Conservation (phyloP, 2,888 invertebrate genomes). For the Acrobeloides nanus region DNA sequence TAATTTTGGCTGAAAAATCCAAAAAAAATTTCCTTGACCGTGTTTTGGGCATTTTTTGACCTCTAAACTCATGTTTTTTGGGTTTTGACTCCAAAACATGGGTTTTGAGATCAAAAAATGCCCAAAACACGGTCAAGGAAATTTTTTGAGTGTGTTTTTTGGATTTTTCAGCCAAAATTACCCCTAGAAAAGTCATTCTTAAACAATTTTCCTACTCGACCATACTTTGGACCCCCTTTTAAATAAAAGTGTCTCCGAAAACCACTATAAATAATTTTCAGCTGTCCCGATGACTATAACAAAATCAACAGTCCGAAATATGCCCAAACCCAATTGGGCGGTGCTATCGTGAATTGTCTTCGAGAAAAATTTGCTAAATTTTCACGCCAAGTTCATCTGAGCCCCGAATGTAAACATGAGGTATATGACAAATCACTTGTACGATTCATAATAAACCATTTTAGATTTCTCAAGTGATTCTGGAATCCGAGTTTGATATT, state of each 20-base stretch:
- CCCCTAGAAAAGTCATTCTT: too few species aligned
- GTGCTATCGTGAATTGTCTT: conserved; percentile 41
- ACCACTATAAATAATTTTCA: conserved; percentile 36
- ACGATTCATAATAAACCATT: not conserved
- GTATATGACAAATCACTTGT: conserved; percentile 7
- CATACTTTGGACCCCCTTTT: not conserved
- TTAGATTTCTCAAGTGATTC: conserved; percentile 31
- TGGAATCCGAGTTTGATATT: conserved; percentile 70
- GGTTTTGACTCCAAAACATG: too few species aligned
- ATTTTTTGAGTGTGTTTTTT: too few species aligned
- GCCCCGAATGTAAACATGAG: conserved; percentile 35
- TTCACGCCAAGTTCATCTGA: conserved; percentile 17
- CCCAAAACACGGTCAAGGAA: too few species aligned
- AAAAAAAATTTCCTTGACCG: too few species aligned
- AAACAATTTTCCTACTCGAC: not conserved
- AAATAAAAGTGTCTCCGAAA: not conserved
- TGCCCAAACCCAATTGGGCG: conserved; percentile 35
- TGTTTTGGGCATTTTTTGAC: too few species aligned
- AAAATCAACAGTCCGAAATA: conserved; percentile 40
- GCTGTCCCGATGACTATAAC: conserved; percentile 43
- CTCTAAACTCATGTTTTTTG: too few species aligned
- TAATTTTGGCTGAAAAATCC: too few species aligned
- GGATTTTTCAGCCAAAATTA: too few species aligned
- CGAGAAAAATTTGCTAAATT: conserved; percentile 40
- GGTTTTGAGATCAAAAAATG: too few species aligned